A percentile compares a stretch with the other conserved stretches of the same genome.
Evolutionary conservation across 2,113 vertebrate species (phyloP).

Genomic region (Ailuropoda melanoleuca): DNA sequence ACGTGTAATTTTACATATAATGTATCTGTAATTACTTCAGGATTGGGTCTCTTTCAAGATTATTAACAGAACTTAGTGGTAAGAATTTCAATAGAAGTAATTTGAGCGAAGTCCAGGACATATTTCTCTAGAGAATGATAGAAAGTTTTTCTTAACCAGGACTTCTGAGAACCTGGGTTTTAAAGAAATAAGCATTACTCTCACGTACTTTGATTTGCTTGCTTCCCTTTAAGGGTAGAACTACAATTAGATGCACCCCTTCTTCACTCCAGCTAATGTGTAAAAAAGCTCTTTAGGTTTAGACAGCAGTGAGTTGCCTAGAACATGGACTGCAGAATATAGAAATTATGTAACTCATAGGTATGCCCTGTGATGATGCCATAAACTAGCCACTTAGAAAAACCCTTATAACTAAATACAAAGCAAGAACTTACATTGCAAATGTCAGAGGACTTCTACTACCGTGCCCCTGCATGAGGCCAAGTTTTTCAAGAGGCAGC

Average conservation of each 20-base stretch:
- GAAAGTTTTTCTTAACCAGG: neutral
- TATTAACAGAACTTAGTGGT: neutral
- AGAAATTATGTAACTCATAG: neutral
- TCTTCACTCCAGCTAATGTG: neutral
- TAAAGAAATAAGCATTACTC: neutral
- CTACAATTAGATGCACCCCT: neutral
- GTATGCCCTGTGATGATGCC: neutral
- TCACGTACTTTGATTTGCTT: neutral
- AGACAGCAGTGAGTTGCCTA: neutral
- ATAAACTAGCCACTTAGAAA: neutral
- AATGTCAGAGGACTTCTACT: neutral
- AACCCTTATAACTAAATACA: neutral
- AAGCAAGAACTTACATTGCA: neutral
- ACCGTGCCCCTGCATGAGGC: neutral
- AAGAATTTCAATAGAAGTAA: constrained; percentile 52
- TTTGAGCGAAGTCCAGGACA: neutral
- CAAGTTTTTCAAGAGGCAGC: neutral
- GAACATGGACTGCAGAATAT: neutral
- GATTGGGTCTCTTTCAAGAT: constrained; percentile 28
- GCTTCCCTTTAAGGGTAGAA: neutral
- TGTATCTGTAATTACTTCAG: constrained; percentile 1
- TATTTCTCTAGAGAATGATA: neutral
- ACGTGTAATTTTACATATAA: constrained; percentile 23
- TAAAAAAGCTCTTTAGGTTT: neutral
- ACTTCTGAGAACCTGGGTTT: constrained; percentile 29